Base-by-base conservation (phyloP, 2,113 vertebrate genomes). In the Apeltes quadracus region DNA sequence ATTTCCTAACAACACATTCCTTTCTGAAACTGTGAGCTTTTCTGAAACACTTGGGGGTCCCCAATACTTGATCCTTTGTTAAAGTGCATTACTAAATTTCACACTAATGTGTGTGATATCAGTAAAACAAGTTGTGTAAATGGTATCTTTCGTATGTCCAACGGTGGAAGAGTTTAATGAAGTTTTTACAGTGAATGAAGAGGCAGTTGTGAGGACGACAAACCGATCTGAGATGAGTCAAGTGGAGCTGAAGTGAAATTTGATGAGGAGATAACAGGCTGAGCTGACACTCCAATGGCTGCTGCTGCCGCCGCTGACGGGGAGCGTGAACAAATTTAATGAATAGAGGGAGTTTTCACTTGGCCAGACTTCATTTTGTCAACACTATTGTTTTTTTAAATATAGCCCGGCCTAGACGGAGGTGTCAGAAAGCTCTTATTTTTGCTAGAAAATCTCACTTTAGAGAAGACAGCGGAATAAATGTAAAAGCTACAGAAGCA, bases 191-290 rank as follows among this genome's bases (percentile, higher is more conserved):
- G 69, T 36, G 72, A 75, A 59, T 54, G 51, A 71, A 56, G 69
- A 76, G 25, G 51, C 59, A 56, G 57, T 23, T 34, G 57, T 53
- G 56, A 63, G 71, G 34, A 38, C 43, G 69, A 81, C 58, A 58
- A 83, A 75, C 59, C 27, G 23, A 70, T 63, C 62, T 41, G 71
- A 76, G 73, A 68, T 15, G 71, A 78, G 67, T 85, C 70, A 66
- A 88, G 76, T 72, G 81, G 65, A 82, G 81, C 72, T 72, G 74
- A 87, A 72, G 83, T 54, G 75, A 82, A 72, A 76, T 74, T 41
- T 74, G 88, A 90, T 71, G 78, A 71, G 71, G 57, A 81, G 82
- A 84, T 75, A 90, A 85, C 81, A 69, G 86, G 78, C 77, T 56
- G 72, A 56, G 81, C 58, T 44, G 76, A 72, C 55, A 75, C 62